Percentiles rank a stretch among this genome's conserved stretches.
Evolutionary conservation across 1,140 invertebrate species (phyloP).

Genomic region (Chelonus insularis): DNA sequence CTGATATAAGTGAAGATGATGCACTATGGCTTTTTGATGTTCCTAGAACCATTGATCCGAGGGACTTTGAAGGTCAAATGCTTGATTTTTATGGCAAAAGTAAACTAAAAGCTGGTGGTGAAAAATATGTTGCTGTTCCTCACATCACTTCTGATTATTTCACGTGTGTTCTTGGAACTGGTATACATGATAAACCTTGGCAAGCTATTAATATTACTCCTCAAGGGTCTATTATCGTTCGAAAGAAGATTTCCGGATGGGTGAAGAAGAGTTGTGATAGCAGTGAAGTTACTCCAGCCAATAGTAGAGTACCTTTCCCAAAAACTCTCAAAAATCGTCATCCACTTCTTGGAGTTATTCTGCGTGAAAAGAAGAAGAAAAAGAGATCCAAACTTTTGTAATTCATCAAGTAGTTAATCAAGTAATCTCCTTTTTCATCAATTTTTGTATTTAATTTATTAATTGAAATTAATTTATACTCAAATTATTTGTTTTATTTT

Average conservation of each 20-base stretch:
- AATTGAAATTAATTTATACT: too few species aligned
- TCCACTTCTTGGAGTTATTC: conserved; percentile 34
- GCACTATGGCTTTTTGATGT: conserved; percentile 48
- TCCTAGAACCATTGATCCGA: conserved; percentile 42
- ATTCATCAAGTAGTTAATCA: too few species aligned
- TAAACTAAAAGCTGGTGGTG: conserved; percentile 42
- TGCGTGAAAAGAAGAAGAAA: too few species aligned
- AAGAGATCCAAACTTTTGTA: too few species aligned
- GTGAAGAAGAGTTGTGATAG: conserved; percentile 25
- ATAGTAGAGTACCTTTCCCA: conserved; percentile 37
- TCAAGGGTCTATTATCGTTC: conserved; percentile 36
- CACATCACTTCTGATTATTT: conserved; percentile 28
- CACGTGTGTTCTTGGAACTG: conserved; percentile 40
- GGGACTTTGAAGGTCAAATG: conserved; percentile 36
- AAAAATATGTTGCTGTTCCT: conserved; percentile 37
- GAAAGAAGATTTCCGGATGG: conserved; percentile 38
- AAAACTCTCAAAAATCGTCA: conserved; percentile 43
- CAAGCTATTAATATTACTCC: conserved; percentile 45
- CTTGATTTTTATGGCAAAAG: conserved; percentile 41
- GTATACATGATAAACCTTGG: conserved; percentile 29
- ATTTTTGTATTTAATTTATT: too few species aligned
- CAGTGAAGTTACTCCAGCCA: conserved; percentile 16
- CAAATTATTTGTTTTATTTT: too few species aligned
- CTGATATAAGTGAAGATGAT: conserved; percentile 41
- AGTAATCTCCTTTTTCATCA: too few species aligned